These are phyloP conservation scores for Saxidomus purpurata DNA, from an alignment of 1,140 invertebrate genomes.

Conservation along the genomic window DNA sequence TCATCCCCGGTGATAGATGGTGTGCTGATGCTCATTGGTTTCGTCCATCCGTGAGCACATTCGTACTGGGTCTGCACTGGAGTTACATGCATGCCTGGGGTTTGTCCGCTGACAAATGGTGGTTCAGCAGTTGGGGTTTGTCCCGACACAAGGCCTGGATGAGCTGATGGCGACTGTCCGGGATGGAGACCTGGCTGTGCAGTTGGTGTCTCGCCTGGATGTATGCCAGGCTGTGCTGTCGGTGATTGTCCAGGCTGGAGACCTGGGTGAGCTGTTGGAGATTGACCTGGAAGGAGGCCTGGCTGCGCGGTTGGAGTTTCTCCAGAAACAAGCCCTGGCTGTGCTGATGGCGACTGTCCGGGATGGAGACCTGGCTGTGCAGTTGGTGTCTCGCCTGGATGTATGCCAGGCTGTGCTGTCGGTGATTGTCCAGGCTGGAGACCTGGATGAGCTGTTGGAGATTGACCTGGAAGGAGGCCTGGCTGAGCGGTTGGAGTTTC, in stretches of 20 bases:
- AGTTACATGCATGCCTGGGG: slow-evolving; percentile 5
- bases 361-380: too few species aligned
- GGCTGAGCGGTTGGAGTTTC: slow-evolving; percentile 11
- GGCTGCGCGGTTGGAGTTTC: slow-evolving; percentile 3
- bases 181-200: neutral
- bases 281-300: neutral
- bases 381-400: too few species aligned
- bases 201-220: neutral
- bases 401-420: neutral
- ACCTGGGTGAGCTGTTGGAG: slow-evolving; percentile 37
- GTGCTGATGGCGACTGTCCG: neutral
- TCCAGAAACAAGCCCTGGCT: neutral
- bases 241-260: neutral
- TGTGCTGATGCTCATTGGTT: slow-evolving; percentile 71
- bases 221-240: neutral
- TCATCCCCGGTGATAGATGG: slow-evolving; percentile 73
- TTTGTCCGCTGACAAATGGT: neutral
- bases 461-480: neutral
- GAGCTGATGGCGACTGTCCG: slow-evolving; percentile 35
- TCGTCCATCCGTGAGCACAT: slow-evolving; percentile 78
- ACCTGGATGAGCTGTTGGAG: neutral
- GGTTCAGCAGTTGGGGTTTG: slow-evolving; percentile 22
- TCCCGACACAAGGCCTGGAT: neutral
- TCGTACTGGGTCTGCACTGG: slow-evolving; percentile 38
- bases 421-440: neutral